Evolutionary conservation across 2,888 invertebrate genomes (phyloP).

Genomic region (Ctena decussata): DNA sequence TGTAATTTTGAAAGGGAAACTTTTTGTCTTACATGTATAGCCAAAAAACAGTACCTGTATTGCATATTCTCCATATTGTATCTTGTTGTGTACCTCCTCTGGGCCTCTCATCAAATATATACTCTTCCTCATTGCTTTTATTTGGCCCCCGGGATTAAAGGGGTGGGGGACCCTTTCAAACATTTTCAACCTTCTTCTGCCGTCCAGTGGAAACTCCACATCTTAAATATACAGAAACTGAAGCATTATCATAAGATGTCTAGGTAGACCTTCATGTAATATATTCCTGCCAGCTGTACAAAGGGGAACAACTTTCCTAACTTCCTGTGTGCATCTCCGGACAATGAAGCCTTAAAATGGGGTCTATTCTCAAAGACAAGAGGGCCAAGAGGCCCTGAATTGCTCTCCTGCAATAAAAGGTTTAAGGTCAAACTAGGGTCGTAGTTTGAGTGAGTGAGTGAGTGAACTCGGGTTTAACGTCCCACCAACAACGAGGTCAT

Average conservation of each 20-base stretch:
- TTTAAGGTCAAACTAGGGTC: no score
- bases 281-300: background rate
- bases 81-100: constrained; percentile 93
- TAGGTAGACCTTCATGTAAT: background rate
- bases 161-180: constrained; percentile 91
- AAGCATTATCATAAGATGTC: background rate
- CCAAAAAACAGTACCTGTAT: constrained; percentile 93
- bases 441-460: no score
- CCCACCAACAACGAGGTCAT: no score
- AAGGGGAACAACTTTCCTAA: background rate
- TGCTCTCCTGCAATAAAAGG: no score
- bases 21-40: no score
- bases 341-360: no score
- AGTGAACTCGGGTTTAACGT: no score
- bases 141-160: constrained; percentile 88
- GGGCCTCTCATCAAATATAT: constrained; percentile 96
- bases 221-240: constrained; percentile 69
- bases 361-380: background rate
- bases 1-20: no score
- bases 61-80: constrained; percentile 97
- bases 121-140: constrained; percentile 95
- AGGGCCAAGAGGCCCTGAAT: background rate
- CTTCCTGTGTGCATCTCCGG: no score
- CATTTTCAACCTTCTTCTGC: constrained; percentile 88
- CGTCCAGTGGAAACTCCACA: constrained; percentile 79